phyloP scores from a whole-genome alignment of 2,113 vertebrate genomes.

The human region DNA sequence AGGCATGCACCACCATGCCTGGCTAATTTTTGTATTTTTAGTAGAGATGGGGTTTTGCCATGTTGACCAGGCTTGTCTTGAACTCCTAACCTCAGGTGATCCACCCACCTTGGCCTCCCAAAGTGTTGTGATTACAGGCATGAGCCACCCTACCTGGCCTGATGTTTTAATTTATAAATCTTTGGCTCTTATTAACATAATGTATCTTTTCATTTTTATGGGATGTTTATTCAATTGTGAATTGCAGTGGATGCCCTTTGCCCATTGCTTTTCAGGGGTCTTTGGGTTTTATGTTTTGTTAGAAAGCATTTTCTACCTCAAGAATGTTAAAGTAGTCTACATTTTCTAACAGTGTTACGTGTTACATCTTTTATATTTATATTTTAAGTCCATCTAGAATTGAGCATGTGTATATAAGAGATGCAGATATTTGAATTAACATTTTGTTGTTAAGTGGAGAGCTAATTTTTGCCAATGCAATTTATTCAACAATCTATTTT shows the following conservation, averaged over 20 bases:
- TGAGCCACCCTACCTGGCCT: too few relatives aligned
- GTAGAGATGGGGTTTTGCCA: too few relatives aligned
- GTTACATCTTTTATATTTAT: not conserved
- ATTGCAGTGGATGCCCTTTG: not conserved
- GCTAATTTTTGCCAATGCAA: not conserved
- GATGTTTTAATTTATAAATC: not conserved
- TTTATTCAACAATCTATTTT: slow-evolving; percentile 12
- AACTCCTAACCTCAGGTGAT: too few relatives aligned
- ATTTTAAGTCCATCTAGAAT: not conserved
- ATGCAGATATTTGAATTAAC: not conserved
- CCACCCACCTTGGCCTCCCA: too few relatives aligned
- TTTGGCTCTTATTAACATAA: not conserved
- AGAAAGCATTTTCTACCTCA: not conserved
- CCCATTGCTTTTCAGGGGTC: not conserved
- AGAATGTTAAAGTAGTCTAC: not conserved
- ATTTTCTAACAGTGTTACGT: not conserved
- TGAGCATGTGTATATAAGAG: not conserved
- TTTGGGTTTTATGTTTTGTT: not conserved
- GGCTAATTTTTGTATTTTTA: too few relatives aligned
- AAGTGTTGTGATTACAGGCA: too few relatives aligned
- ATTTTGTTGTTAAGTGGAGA: not conserved
- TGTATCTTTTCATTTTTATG: not conserved
- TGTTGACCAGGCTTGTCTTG: too few relatives aligned
- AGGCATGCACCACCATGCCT: too few relatives aligned
- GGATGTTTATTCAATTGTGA: not conserved